A percentile compares a stretch with the other conserved stretches of the same genome.
phyloP scores from a whole-genome alignment of 2,113 vertebrate genomes.

The Saccopteryx leptura region DNA sequence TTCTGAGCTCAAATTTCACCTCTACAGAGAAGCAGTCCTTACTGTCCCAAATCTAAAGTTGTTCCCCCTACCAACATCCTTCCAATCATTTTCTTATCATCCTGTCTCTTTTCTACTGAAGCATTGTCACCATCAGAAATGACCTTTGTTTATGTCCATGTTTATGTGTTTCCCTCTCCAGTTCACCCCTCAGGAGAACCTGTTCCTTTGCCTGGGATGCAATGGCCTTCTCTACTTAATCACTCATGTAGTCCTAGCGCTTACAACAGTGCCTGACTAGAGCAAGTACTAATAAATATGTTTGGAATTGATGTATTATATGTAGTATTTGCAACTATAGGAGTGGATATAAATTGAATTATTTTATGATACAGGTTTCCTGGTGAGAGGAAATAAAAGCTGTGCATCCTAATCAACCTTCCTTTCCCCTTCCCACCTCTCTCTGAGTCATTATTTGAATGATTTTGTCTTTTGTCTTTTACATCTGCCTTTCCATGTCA shows the following conservation, averaged over 20 bases:
- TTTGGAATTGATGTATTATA: neutral
- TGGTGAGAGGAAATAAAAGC: neutral
- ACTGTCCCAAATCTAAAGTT: neutral
- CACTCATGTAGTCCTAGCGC: neutral
- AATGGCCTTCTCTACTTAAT: neutral
- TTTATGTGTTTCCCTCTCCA: neutral
- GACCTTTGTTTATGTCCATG: neutral
- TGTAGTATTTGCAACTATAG: neutral
- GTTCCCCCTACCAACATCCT: neutral
- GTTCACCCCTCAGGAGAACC: neutral
- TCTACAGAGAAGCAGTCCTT: neutral
- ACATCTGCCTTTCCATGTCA: neutral
- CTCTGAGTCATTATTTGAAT: neutral
- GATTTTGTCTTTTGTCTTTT: constrained; percentile 25
- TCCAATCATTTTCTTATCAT: neutral
- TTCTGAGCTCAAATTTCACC: neutral
- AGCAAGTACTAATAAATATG: neutral
- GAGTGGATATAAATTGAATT: neutral
- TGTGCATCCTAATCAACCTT: neutral
- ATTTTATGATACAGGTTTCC: neutral
- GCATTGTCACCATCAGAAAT: neutral
- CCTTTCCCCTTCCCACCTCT: neutral
- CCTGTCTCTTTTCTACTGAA: neutral
- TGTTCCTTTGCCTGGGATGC: neutral
- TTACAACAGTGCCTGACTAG: neutral